These are phyloP conservation scores for Hemicordylus capensis DNA, from an alignment of 2,113 vertebrate genomes.

Conservation along the genomic window DNA sequence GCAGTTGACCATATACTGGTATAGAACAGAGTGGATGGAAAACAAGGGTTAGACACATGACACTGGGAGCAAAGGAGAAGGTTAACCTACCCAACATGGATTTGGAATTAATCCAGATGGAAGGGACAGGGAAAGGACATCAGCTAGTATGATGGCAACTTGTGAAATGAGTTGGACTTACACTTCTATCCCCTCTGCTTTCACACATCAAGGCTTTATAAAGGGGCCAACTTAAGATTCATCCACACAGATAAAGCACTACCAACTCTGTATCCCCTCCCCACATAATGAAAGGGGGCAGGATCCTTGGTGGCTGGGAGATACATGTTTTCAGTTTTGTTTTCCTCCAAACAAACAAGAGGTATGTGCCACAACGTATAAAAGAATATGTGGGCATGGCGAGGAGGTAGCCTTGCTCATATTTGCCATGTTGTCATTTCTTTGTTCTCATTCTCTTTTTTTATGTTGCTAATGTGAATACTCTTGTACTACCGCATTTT, in stretches of 20 bases:
- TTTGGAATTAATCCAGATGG: background rate
- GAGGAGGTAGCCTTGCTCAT: background rate
- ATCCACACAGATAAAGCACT: background rate
- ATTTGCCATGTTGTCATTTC: background rate
- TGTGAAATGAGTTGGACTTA: background rate
- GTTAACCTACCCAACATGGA: background rate
- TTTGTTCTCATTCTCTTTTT: background rate
- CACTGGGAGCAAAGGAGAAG: no score
- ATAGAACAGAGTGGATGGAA: background rate
- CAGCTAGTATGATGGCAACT: background rate
- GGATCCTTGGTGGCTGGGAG: background rate
- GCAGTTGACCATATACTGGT: conserved; percentile 62
- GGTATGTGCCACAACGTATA: background rate
- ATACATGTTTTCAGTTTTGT: no score
- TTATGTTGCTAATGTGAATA: background rate
- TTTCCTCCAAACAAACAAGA: background rate
- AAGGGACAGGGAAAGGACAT: background rate
- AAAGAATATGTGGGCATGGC: background rate
- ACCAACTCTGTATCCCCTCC: background rate
- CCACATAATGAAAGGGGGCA: background rate
- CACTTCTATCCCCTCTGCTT: background rate
- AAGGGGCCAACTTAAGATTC: background rate
- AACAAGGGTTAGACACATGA: background rate
- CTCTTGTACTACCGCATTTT: background rate
- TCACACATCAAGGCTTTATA: background rate